These are phyloP conservation scores for Rhopalosiphum nymphaeae DNA, from an alignment of 2,888 invertebrate genomes.

Conservation along the genomic window DNA sequence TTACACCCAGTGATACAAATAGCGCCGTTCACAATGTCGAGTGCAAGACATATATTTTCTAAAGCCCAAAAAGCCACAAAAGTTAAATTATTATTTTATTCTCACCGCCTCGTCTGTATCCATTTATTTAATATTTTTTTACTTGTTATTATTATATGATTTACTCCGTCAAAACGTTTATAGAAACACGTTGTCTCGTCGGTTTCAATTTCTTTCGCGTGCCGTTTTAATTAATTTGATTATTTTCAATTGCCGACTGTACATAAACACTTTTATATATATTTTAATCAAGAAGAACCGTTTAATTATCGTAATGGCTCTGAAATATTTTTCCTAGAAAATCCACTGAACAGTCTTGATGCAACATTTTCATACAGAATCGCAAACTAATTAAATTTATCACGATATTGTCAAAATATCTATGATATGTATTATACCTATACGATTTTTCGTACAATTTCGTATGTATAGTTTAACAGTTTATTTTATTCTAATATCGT, in stretches of 20 bases:
- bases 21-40: constrained; percentile 18
- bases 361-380: not conserved
- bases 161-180: not conserved
- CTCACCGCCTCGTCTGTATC: not conserved
- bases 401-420: not conserved
- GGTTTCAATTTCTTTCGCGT: not conserved
- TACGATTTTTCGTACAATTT: not conserved
- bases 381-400: not conserved
- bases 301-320: not conserved
- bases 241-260: not conserved
- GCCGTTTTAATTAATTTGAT: not conserved
- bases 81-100: not conserved
- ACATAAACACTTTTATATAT: not conserved
- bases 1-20: constrained; percentile 43
- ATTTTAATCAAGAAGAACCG: not conserved
- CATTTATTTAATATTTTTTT: not conserved
- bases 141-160: not conserved
- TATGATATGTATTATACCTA: not conserved
- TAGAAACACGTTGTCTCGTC: not conserved
- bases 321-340: not conserved
- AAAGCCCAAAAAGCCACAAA: constrained; percentile 8
- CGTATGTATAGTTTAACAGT: not conserved
- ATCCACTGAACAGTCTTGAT: not conserved
- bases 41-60: not conserved
- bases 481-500: not conserved